Evolutionary conservation across 30 jellyfish, hydroid and myxozoan species (phyloP), one percentile per base, ranked within the genome.

Genomic region (Rhopilema esculentum): DNA sequence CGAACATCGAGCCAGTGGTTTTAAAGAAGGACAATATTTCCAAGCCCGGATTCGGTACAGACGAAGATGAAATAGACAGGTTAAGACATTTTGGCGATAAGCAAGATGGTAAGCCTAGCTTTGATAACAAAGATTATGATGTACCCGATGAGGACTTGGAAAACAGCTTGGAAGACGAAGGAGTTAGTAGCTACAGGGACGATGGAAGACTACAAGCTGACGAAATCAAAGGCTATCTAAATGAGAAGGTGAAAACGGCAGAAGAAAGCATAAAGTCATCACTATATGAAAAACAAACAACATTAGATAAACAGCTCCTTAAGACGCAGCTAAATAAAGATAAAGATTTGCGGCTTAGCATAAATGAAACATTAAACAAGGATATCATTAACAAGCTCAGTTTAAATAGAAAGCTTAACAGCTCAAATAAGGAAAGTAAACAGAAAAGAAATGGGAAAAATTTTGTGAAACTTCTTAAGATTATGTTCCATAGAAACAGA

Each of bases 21-120:
- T 85, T 88, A 1, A 85, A 85, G 94, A 85, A 85, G 29, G 80
- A 74, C 53, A 85, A 85, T 77, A 66, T 85, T 19, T 40, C 92
- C 69, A 57, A 29, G 52, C 85, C 92, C 31, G 82, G 79, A 27
- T 25, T 62, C 4, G 79, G 20, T 81, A 8, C 33, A 24, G 33
- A 30, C 31, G 82, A 32, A 32, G 30, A 21, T 48, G 27, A 1
- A 6, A n/a, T 15, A 24, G 49, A 49, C 49, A 27, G 78, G 78
- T 23, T 67, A 20, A 67, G 12, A 30, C 20, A 0, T 21, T 0
- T 23, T 0, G 17, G 15, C 77, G 4, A 40, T 26, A 61, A 66
- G 32, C 50, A 26, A 0, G 26, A 24, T 26, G 57, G 69, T 1
- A 24, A 33, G 25, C 80, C 9, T 19, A 83, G 50, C 24, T 29